Percentiles rank a stretch among this genome's conserved stretches.
phyloP scores from a whole-genome alignment of 1,140 invertebrate species.

The Brachionus koreanus region DNA sequence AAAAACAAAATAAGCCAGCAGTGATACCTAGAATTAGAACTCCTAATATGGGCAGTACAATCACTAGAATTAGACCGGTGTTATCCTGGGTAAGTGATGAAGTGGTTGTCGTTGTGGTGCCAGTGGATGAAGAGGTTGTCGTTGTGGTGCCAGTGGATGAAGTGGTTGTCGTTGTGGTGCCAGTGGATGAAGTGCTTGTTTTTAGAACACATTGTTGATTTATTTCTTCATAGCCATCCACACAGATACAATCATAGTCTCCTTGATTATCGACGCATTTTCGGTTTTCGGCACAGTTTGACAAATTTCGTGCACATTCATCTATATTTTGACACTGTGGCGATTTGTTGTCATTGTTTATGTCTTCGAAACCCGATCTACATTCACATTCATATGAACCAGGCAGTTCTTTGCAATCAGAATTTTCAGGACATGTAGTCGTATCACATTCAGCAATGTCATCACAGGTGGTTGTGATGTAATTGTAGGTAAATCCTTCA shows the following conservation, averaged over 20 bases:
- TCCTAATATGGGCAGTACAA: background rate
- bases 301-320: background rate
- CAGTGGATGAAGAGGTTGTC: background rate
- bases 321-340: background rate
- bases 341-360: background rate
- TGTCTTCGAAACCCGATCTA: background rate
- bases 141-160: background rate
- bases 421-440: background rate
- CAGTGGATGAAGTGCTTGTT: background rate
- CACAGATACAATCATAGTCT: background rate
- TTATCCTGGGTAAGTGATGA: background rate
- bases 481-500: background rate
- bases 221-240: background rate
- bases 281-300: background rate
- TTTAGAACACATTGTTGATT: background rate
- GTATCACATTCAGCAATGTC: constrained; percentile 8
- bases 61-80: constrained; percentile 7
- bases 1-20: background rate
- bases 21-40: background rate
- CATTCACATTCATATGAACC: background rate
- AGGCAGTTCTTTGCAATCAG: background rate
- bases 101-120: background rate
- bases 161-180: background rate
- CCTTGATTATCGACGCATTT: background rate
- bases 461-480: background rate